Conservation (phyloP, 2,113 vertebrate species). For the Sciurus niger region DNA sequence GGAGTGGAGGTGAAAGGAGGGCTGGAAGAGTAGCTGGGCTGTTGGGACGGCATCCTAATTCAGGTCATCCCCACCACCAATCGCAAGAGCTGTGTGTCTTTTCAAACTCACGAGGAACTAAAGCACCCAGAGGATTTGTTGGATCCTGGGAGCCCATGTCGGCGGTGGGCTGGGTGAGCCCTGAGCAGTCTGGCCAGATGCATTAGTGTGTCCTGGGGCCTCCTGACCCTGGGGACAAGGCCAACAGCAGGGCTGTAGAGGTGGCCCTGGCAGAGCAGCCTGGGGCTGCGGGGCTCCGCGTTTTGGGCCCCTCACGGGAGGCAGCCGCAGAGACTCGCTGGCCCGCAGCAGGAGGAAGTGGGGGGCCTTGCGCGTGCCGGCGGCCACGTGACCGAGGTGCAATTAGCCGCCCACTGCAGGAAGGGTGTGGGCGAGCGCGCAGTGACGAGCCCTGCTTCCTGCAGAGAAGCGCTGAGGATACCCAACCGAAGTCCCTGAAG, state of each 20-base stretch:
- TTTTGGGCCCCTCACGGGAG: not conserved
- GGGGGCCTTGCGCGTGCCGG: not conserved
- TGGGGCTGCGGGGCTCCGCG: not conserved
- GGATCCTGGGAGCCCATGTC: not conserved
- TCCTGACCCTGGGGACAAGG: not conserved
- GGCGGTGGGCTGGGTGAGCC: rapidly evolving
- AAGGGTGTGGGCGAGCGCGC: not conserved
- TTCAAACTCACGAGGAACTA: not conserved
- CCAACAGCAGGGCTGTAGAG: rapidly evolving
- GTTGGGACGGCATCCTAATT: not conserved
- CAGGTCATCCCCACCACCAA: not conserved
- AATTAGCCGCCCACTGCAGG: not conserved
- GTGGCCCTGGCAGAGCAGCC: not conserved
- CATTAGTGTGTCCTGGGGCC: no score
- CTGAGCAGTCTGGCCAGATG: not conserved
- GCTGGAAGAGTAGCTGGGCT: not conserved
- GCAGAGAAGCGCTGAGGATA: not conserved
- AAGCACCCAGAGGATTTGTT: not conserved
- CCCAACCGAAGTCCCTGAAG: not conserved
- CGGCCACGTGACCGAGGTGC: not conserved
- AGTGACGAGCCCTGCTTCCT: not conserved
- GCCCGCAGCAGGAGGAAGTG: not conserved
- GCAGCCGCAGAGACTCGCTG: rapidly evolving
- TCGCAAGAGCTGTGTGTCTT: not conserved
- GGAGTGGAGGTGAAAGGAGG: not conserved